phyloP scores from a whole-genome alignment of 1,140 invertebrate species.

The Papilio polyxenes region DNA sequence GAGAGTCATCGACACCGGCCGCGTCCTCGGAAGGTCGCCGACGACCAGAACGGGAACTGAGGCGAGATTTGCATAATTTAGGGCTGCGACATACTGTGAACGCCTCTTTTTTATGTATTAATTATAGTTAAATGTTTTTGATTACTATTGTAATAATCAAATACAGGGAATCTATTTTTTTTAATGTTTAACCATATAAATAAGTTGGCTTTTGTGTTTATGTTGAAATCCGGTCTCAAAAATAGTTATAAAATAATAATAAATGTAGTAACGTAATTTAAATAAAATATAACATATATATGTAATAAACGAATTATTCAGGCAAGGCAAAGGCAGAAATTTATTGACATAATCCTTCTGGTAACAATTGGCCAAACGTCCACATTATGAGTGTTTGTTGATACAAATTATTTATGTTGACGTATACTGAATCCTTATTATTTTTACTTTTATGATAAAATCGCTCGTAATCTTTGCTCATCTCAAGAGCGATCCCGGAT shows the following conservation, averaged over 20 bases:
- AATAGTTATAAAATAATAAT: too few relatives aligned
- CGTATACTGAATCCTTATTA: not conserved
- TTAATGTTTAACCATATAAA: too few relatives aligned
- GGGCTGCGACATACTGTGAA: slow-evolving; percentile 6
- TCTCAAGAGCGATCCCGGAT: slow-evolving; percentile 44
- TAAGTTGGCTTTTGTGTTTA: too few relatives aligned
- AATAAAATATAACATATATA: too few relatives aligned
- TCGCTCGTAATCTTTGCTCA: slow-evolving; percentile 30
- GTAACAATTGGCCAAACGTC: not conserved
- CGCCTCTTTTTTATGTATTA: not conserved
- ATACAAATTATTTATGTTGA: not conserved
- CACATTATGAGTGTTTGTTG: not conserved
- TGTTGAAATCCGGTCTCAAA: too few relatives aligned
- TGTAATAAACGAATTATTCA: too few relatives aligned
- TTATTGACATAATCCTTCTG: too few relatives aligned
- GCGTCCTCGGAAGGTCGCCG: slow-evolving; percentile 74
- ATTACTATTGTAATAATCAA: not conserved
- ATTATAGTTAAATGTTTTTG: not conserved
- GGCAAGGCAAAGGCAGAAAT: too few relatives aligned
- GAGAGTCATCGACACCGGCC: slow-evolving; percentile 65
- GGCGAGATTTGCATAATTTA: slow-evolving; percentile 27
- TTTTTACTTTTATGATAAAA: slow-evolving; percentile 19
- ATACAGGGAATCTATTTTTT: not conserved
- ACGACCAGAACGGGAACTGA: slow-evolving; percentile 50
- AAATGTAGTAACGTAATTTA: too few relatives aligned